Conservation (phyloP, 2,113 vertebrate species). For the Elanoides forficatus region DNA sequence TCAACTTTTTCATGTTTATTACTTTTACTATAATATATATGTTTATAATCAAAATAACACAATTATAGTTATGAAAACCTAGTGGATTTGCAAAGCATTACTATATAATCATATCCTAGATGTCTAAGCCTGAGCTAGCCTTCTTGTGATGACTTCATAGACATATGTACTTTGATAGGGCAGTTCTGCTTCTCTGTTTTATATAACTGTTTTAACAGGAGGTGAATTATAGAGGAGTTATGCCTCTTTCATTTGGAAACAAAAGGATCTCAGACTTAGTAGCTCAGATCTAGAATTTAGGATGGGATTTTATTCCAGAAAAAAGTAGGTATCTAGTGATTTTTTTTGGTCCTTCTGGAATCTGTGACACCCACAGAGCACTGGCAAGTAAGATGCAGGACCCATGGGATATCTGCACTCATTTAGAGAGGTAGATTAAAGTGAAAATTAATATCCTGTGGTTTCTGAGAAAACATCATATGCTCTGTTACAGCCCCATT, state of each 20-base stretch:
- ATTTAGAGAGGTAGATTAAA: background rate
- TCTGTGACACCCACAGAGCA: background rate
- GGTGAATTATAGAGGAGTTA: background rate
- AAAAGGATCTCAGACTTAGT: background rate
- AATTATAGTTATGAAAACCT: background rate
- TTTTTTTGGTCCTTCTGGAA: background rate
- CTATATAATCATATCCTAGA: background rate
- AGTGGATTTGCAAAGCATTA: background rate
- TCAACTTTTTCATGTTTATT: background rate
- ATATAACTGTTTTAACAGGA: background rate
- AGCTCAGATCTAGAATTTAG: background rate
- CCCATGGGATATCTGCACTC: background rate
- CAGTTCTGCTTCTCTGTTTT: background rate
- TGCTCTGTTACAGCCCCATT: background rate
- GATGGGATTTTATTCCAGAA: background rate
- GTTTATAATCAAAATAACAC: background rate
- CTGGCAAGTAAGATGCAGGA: background rate
- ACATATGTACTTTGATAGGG: rapidly evolving
- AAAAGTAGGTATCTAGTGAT: background rate
- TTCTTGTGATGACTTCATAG: background rate
- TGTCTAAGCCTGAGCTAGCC: background rate
- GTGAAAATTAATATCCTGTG: background rate
- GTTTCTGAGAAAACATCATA: background rate
- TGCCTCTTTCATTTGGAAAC: background rate
- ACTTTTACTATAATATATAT: background rate